Evolutionary conservation across 2,113 vertebrate genomes (phyloP).

Genomic region (Ellobius talpinus): DNA sequence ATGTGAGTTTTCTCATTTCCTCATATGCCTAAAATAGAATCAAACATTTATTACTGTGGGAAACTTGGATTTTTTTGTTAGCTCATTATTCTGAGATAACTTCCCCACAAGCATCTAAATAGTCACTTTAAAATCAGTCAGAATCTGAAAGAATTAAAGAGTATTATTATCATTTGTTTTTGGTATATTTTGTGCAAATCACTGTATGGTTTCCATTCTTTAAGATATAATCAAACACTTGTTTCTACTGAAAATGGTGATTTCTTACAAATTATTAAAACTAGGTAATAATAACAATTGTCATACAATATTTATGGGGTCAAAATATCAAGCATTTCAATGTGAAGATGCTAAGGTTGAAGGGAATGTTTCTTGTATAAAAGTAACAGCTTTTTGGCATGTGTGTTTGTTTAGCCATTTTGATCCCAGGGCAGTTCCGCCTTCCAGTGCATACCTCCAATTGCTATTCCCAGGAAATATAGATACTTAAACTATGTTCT

Average conservation of each 20-base stretch:
- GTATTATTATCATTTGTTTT: background rate
- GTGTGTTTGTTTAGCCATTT: background rate
- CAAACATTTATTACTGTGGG: background rate
- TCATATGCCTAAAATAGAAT: background rate
- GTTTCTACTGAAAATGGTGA: background rate
- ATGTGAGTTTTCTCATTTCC: background rate
- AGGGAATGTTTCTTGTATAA: background rate
- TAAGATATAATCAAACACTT: background rate
- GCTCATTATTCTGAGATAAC: background rate
- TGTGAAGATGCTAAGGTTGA: background rate
- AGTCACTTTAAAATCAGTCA: slow-evolving; percentile 26
- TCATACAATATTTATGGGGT: background rate
- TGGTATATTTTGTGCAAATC: background rate
- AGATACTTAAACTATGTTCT: background rate
- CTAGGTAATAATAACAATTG: background rate
- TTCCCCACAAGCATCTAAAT: background rate
- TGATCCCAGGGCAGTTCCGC: background rate
- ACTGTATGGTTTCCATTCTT: background rate
- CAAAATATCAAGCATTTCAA: background rate
- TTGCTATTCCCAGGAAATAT: background rate
- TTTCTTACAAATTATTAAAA: background rate
- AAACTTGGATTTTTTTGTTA: background rate
- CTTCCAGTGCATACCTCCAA: background rate
- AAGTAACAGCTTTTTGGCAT: background rate
- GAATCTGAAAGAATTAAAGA: background rate